Evolutionary conservation across 1,140 invertebrate species (phyloP).

Genomic region (Drosophila cardini): DNA sequence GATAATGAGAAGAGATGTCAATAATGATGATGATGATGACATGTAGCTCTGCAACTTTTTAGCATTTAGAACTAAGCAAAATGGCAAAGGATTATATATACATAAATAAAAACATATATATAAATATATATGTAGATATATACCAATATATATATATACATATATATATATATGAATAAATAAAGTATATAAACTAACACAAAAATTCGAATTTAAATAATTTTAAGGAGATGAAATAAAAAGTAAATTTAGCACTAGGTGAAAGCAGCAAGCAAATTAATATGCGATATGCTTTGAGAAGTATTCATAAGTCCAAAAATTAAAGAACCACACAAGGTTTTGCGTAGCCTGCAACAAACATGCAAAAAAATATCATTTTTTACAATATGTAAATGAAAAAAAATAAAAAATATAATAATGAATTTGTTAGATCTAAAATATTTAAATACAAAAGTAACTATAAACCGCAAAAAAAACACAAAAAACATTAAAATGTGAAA

Average conservation of each 20-base stretch:
- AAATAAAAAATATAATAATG: constrained; percentile 63
- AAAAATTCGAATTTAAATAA: constrained; percentile 58
- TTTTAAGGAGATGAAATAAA: constrained; percentile 41
- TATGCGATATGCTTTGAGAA: constrained; percentile 56
- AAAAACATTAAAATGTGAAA: constrained; percentile 29
- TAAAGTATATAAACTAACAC: constrained; percentile 51
- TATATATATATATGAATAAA: constrained; percentile 18
- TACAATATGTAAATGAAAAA: constrained; percentile 61
- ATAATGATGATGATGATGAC: constrained; percentile 48
- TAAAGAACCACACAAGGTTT: constrained; percentile 58
- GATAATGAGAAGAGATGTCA: constrained; percentile 35
- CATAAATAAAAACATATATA: constrained; percentile 44
- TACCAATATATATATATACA: constrained; percentile 29
- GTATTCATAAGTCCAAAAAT: constrained; percentile 39
- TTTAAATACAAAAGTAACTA: constrained; percentile 43
- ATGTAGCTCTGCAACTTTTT: constrained; percentile 80
- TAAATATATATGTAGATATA: constrained; percentile 42
- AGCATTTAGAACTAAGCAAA: constrained; percentile 75
- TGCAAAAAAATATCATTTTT: constrained; percentile 75
- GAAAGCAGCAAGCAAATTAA: constrained; percentile 52
- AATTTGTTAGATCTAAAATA: constrained; percentile 73
- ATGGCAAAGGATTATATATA: constrained; percentile 58
- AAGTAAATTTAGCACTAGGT: constrained; percentile 47
- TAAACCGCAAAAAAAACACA: constrained; percentile 30
- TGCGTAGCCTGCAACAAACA: constrained; percentile 58